Evolutionary conservation across 2,113 vertebrate genomes (phyloP), one percentile per base, ranked within the genome.

Genomic region (Seriola quinqueradiata): DNA sequence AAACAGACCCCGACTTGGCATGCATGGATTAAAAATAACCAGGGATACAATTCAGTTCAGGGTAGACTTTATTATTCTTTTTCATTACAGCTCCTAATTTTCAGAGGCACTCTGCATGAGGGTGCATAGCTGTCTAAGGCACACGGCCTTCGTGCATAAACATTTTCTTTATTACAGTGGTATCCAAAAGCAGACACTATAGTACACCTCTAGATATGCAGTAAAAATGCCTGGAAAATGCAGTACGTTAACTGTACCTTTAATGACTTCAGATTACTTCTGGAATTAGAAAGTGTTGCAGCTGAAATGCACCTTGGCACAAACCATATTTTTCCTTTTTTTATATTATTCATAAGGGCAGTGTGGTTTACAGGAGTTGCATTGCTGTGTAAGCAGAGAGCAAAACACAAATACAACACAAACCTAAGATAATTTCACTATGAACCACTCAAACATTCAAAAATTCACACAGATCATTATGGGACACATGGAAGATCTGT

Each of bases 121-220:
- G 87, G 88, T 94, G 92, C 85, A 94, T 92, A 93, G 90, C 90
- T 90, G 82, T 91, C 59, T 87, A 90, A 91, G 90, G 90, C 91
- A 93, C 80, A 65, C 38, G 72, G 90, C 89, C 90, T 84, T 87
- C 79, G 89, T 94, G 92, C 91, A 94, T 92, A 90, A 87, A 88
- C 77, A 81, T 81, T 73, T 70, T 79, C 13, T 88, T 90, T 72
- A 75, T 80, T 82, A 87, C 88, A 91, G 85, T 90, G 79, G 80
- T 90, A 88, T 84, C 79, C 79, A 90, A 92, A 91, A 83, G 57
- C 65, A 79, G 55, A 87, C 64, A 73, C 50, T 89, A 59, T 76
- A 81, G 78, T 83, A 55, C 70, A 82, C 36, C 57, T 68, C 44
- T 68, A 80, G 86, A 91, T 90, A 87, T 91, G 78, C 70, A 89